Base-by-base conservation (phyloP, 2,797 vertebrate species). In the Paedocypris micromegethes region DNA sequence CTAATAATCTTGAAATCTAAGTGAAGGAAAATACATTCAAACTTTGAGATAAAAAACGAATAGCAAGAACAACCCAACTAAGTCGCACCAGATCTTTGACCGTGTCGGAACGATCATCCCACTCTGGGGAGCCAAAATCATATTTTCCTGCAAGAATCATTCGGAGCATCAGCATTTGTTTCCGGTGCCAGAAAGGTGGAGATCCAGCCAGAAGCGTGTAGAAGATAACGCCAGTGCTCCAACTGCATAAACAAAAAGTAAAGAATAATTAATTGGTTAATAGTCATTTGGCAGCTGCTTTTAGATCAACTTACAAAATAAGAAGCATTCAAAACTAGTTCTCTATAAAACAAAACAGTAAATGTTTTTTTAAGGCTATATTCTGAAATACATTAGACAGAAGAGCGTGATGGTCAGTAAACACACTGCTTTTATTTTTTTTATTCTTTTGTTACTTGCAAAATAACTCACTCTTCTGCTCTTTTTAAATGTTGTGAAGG, bases 101-200 rank as follows among this genome's bases (percentile, higher is more conserved):
- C 0, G 95, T 98, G 85, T 97, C 94, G 0, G 95, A 98, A 77
- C 92, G 89, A 69, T 98, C 95, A 0, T 97, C 95, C 96, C 96
- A 98, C 66, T 98, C 94, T 0, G 93, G 93, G 37, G 94, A 96
- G 3, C 88, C 83, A 3, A 94, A 95, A 54, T 93, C 86, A 60
- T 97, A 98, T 6, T 79, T 89, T 46, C 96, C 96, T 0, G 86
- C 85, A 85, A 98, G 87, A 77, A 98, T 97, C 94, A 95, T 94
- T 62, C 95, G 86, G 78, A 98, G 87, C 96, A 98, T 98, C 84
- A 97, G 81, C 92, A 95, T 94, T 90, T 98, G 96, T 76, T 98
- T 98, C 74, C 96, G 90, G 88, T 97, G 96, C 96, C 96, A 98
- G 88, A 98, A 97, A 0, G 96, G 96, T 0, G 96, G 96, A 2